Evolutionary conservation across 2,888 invertebrate species (phyloP).

Genomic region (Horisme vitalbata): DNA sequence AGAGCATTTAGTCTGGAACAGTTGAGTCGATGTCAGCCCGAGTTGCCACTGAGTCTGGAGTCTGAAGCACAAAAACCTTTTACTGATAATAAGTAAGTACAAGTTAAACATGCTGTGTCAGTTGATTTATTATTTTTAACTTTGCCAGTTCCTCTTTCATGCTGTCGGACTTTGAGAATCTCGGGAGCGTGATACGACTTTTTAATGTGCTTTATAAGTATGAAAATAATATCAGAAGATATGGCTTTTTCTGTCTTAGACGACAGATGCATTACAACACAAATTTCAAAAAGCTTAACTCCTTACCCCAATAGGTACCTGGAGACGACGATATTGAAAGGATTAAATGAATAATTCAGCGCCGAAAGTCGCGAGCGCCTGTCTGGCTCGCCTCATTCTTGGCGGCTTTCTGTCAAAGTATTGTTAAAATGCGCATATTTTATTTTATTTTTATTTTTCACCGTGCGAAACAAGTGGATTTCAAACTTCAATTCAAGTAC

Average conservation of each 20-base stretch:
- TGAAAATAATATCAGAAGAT: constrained; percentile 5
- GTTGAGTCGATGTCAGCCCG: constrained; percentile 46
- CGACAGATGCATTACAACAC: constrained; percentile 44
- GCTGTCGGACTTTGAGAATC: constrained; percentile 20
- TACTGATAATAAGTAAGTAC: constrained; percentile 35
- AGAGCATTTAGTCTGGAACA: constrained; percentile 55
- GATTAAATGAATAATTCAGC: constrained; percentile 74
- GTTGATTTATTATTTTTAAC: constrained; percentile 38
- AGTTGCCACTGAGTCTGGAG: constrained; percentile 39
- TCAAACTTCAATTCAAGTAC: constrained; percentile 22
- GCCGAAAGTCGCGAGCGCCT: constrained; percentile 60
- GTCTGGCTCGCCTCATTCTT: constrained; percentile 54
- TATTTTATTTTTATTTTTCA: constrained; percentile 50
- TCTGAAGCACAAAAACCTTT: constrained; percentile 39
- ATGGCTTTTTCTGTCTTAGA: constrained; percentile 2
- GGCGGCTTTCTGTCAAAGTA: constrained; percentile 57
- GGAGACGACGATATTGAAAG: constrained; percentile 66
- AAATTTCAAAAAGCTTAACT: constrained; percentile 43
- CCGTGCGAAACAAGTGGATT: constrained; percentile 41
- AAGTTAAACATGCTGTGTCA: constrained; percentile 29
- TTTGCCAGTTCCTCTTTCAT: constrained; percentile 24
- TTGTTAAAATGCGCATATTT: constrained; percentile 67
- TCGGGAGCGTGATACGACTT: constrained; percentile 19
- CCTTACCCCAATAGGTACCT: constrained; percentile 47
- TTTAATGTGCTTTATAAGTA: constrained; percentile 20